phyloP scores from a whole-genome alignment of 2,113 vertebrate genomes.

The Myxocyprinus asiaticus region DNA sequence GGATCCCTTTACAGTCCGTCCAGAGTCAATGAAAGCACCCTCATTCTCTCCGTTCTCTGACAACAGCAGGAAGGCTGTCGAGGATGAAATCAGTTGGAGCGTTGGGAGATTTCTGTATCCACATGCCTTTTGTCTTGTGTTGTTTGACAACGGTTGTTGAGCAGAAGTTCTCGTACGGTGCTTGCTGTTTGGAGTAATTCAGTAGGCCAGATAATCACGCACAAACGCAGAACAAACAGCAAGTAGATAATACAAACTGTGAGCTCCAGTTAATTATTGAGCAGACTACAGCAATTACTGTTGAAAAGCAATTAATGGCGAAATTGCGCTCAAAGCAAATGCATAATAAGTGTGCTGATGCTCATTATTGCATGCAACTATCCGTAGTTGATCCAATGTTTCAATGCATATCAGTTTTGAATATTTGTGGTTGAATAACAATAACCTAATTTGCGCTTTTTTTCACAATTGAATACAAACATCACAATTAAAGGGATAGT shows the following conservation, averaged over 20 bases:
- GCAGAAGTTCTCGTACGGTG: neutral
- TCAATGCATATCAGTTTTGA: too few species aligned
- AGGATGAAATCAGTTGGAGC: constrained; percentile 60
- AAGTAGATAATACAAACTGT: neutral
- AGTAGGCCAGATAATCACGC: constrained; percentile 17
- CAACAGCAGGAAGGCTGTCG: constrained; percentile 43
- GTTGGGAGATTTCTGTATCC: constrained; percentile 67
- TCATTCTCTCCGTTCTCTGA: neutral
- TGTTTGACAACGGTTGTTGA: constrained; percentile 9
- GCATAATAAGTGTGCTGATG: neutral
- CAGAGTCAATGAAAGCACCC: constrained; percentile 51
- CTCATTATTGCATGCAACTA: neutral
- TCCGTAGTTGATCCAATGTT: neutral
- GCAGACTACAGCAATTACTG: constrained; percentile 36
- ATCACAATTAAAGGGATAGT: too few species aligned
- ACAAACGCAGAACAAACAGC: neutral
- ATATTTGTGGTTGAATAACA: too few species aligned
- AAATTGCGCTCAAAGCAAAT: constrained; percentile 21
- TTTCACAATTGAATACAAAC: too few species aligned
- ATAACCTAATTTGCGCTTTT: too few species aligned
- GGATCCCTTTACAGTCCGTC: constrained; percentile 36
- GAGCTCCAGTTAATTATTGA: constrained; percentile 59
- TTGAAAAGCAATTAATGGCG: constrained; percentile 38
- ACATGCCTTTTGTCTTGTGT: constrained; percentile 26
- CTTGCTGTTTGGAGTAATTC: constrained; percentile 1